phyloP scores from a whole-genome alignment of 2,888 invertebrate species.

The Papilio elwesi region DNA sequence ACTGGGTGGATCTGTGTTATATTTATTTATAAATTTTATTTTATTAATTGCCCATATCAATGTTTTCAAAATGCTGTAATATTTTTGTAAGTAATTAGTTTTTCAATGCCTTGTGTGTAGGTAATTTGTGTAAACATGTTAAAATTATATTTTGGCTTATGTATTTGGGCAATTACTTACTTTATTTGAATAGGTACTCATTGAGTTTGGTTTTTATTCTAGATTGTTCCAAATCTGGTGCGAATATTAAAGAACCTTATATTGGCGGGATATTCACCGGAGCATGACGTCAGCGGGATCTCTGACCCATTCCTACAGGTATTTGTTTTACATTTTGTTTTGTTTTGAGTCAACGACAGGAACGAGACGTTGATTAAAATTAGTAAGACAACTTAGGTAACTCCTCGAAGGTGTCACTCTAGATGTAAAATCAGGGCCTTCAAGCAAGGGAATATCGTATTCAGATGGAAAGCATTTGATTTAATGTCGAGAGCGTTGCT shows the following conservation, averaged over 20 bases:
- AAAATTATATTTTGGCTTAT: conserved; percentile 29
- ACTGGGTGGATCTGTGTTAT: conserved; percentile 9
- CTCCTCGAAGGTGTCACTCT: no score
- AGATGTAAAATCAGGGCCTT: no score
- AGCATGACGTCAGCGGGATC: conserved; percentile 99
- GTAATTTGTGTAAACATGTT: conserved; percentile 15
- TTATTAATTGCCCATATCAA: conserved; percentile 19
- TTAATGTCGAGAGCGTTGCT: no score
- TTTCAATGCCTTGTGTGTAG: conserved; percentile 30
- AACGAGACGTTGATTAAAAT: no score
- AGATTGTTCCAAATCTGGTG: conserved; percentile 99
- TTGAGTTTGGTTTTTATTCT: conserved; percentile 66
- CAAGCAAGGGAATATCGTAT: no score
- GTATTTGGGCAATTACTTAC: conserved; percentile 41
- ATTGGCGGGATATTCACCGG: conserved; percentile 99
- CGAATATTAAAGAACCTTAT: conserved; percentile 99
- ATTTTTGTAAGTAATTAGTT: conserved; percentile 27
- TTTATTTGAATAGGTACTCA: conserved; percentile 36
- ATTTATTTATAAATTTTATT: conserved; percentile 2
- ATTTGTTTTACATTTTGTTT: conserved; percentile 42
- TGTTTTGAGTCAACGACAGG: no score
- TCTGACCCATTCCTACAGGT: conserved; percentile 99
- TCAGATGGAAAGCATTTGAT: no score
- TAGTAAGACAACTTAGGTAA: no score
- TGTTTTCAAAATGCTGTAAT: conserved; percentile 16